Base-by-base conservation (phyloP, 1,140 invertebrate species). In the Drosophila leontia region DNA sequence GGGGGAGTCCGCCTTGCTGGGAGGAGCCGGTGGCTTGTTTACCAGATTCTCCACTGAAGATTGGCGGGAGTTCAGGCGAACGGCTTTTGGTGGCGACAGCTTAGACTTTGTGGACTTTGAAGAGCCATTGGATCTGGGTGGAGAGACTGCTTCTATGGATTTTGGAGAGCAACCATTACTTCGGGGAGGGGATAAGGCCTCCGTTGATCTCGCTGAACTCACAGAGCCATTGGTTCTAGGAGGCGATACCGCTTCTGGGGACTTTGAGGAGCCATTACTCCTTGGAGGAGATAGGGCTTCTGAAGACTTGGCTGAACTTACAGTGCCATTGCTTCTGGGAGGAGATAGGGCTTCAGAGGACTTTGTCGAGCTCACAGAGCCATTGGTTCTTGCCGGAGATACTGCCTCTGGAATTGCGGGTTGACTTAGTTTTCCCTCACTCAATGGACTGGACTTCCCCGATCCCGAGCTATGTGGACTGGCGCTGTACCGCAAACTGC, bases 1-100 rank as follows among this genome's bases (percentile, higher is more conserved):
- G 13, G 92, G 92, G 23, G 92, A 82, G 19, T 92, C 91, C 3
- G 82, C 75, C 29, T 91, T 86, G 69, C 42, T 64, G 35, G 95
- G 95, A 44, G 94, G 93, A 78, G 94, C 94, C 0, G 95, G 95
- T 42, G 95, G 95, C 53, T 92, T 92, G 15, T 91, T 88, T 0
- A 64, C 78, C 55, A 86, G 41, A 48, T 90, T 92, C 58, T 92
- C 91, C 19, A 92, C 82, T 0, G 91, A 92, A 1, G 91, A 86
- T 60, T 92, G 91, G 0, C 91, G 77, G 2, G 91, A 92, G 29
- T 76, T 92, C 0, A 91, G 23, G 0, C 91, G 87, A 13, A 90
- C 56, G 2, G 78, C 80, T 47, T 92, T 92, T 0, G 91, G 91
- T 15, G 91, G 91, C 7, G 91, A 92, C 1, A 92, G 51, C 53